Conservation (phyloP, 2,888 invertebrate species). For the Ennomos erosarius region DNA sequence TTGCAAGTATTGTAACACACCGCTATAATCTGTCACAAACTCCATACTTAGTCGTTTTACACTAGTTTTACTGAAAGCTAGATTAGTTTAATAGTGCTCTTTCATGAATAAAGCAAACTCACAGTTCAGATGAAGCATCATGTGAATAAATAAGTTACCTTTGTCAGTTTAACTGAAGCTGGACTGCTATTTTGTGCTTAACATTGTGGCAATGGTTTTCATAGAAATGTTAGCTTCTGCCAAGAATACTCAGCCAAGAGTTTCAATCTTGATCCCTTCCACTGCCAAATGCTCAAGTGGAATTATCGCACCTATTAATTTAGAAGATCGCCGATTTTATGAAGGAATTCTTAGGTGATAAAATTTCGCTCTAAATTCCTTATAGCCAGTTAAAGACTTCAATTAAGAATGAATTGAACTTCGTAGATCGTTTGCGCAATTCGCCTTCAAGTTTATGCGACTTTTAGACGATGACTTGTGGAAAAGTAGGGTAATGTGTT, state of each 20-base stretch:
- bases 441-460: conserved; percentile 35
- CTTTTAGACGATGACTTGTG: conserved; percentile 34
- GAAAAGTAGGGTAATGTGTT: conserved; percentile 32
- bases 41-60: too few species aligned
- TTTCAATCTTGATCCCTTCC: conserved; percentile 33
- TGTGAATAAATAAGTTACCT: too few species aligned
- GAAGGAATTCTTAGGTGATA: conserved; percentile 50
- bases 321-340: conserved; percentile 48
- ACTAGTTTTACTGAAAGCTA: too few species aligned
- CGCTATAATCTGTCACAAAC: too few species aligned
- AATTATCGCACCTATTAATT: conserved; percentile 51
- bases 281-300: conserved; percentile 40
- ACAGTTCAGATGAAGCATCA: too few species aligned
- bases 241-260: conserved; percentile 33
- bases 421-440: conserved; percentile 33
- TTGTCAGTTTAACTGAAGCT: too few species aligned
- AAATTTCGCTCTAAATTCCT: conserved; percentile 47
- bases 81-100: too few species aligned
- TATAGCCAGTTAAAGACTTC: conserved; percentile 46
- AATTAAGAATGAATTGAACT: conserved; percentile 44
- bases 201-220: too few species aligned
- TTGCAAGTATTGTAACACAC: too few species aligned
- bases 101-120: too few species aligned
- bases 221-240: conserved; percentile 14
- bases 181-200: too few species aligned